Evolutionary conservation across 2,113 vertebrate genomes (phyloP), one percentile per base, ranked within the genome.

Genomic region (Heliornis fulica): DNA sequence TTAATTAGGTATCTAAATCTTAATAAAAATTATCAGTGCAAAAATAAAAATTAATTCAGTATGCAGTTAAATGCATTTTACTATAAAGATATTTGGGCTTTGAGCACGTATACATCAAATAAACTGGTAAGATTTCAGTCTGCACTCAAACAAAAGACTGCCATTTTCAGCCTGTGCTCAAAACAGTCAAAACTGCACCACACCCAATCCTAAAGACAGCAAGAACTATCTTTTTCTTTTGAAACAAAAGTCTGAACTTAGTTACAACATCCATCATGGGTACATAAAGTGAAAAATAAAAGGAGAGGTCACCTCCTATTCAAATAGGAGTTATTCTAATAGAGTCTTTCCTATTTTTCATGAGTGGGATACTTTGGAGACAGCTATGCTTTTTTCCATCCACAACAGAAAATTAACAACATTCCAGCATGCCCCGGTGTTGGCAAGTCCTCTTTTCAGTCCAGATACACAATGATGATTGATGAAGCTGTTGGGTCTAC

Each of bases 391-490:
- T 93, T 97, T 95, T 94, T 89, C 96, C 96, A 95, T 72, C 84
- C 91, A 88, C 94, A 88, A 96, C 83, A 97, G 97, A 97, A 95
- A 97, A 97, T 96, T 96, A 96, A 94, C 96, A 97, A 94, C 97
- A 97, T 98, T 97, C 97, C 97, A 97, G 86, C 13, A 22, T 97
- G 97, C 94, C 94, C 95, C 76, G 54, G 77, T 90, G 96, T 93
- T 93, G 87, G 97, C 95, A 97, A 97, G 94, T 88, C 83, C 87
- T 97, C 96, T 95, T 97, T 97, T 95, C 83, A 96, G 95, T 75
- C 95, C 96, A 97, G 98, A 97, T 96, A 98, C 93, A 92, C 2
- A 11, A 93, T n/a, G 91, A 96, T 98, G 98, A 98, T 97, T 97
- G 97, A 98, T 98, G 98, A 97, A 61, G 95, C 92, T 95, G 95